Percentiles rank a stretch among this genome's conserved stretches.
phyloP scores from a whole-genome alignment of 2,113 vertebrate genomes.

The Hippocampus abdominalis region DNA sequence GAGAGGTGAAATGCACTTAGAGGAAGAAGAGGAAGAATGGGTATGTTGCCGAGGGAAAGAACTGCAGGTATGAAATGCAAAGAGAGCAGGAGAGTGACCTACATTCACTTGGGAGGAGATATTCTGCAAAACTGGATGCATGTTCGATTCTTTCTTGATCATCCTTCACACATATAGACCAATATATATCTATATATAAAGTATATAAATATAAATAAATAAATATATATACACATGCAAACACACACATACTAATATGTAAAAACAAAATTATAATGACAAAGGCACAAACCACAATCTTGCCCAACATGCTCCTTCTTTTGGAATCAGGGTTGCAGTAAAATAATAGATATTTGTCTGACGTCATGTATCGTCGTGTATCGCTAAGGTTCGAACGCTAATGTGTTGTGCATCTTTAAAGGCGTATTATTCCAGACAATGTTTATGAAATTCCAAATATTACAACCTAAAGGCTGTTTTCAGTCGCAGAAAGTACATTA shows the following conservation, averaged over 20 bases:
- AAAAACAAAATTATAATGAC: background rate
- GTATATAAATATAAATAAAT: background rate
- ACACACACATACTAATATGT: too few relatives aligned
- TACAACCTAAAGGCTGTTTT: background rate
- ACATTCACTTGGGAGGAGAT: constrained; percentile 50
- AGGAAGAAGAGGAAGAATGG: background rate
- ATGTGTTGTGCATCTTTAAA: background rate
- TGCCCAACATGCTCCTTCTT: background rate
- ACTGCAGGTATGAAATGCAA: constrained; percentile 23
- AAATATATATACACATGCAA: constrained; percentile 13
- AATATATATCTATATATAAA: background rate
- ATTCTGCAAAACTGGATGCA: constrained; percentile 49
- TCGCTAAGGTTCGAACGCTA: background rate
- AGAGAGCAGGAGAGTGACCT: constrained; percentile 52
- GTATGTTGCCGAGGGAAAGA: constrained; percentile 7
- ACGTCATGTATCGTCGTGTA: background rate
- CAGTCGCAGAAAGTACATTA: background rate
- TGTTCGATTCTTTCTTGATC: constrained; percentile 38
- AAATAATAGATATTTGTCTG: background rate
- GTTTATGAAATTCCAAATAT: background rate
- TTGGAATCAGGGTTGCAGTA: background rate
- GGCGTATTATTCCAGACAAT: background rate
- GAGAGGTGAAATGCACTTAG: constrained; percentile 3
- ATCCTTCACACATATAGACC: background rate
- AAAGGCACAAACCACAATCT: background rate